Percentiles rank a stretch among this genome's conserved stretches.
phyloP scores from a whole-genome alignment of 2,888 invertebrate species.

The Vanessa cardui region DNA sequence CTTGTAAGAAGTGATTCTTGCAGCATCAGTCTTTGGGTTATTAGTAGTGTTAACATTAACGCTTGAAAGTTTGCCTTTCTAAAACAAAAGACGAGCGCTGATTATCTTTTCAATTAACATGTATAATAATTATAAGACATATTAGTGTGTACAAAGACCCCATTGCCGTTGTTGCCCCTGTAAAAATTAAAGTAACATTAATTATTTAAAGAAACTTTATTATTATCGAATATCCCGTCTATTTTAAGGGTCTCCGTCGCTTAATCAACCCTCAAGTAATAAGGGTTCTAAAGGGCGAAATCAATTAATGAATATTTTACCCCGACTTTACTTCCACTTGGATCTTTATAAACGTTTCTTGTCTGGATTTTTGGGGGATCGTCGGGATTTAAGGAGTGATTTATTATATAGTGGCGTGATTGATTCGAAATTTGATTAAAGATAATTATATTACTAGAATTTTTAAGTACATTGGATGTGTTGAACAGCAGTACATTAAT shows the following conservation, averaged over 20 bases:
- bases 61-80: no score
- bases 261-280: conserved; percentile 79
- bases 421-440: conserved; percentile 56
- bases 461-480: not conserved
- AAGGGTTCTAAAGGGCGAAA: conserved; percentile 73
- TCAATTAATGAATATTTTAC: conserved; percentile 81
- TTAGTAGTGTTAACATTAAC: no score
- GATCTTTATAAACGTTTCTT: conserved; percentile 79
- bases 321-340: conserved; percentile 49
- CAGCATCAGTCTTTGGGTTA: no score
- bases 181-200: conserved; percentile 9
- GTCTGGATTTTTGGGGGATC: conserved; percentile 74
- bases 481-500: not conserved
- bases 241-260: conserved; percentile 42
- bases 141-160: no score
- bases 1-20: no score
- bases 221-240: conserved; percentile 17
- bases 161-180: no score
- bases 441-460: conserved; percentile 22
- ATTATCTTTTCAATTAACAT: no score
- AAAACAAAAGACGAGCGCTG: no score
- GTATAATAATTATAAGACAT: no score
- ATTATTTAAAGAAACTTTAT: conserved; percentile 16
- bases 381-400: conserved; percentile 56
- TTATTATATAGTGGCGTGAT: conserved; percentile 62